Evolutionary conservation across 2,888 invertebrate species (phyloP).

Genomic region (Amiota mariae): DNA sequence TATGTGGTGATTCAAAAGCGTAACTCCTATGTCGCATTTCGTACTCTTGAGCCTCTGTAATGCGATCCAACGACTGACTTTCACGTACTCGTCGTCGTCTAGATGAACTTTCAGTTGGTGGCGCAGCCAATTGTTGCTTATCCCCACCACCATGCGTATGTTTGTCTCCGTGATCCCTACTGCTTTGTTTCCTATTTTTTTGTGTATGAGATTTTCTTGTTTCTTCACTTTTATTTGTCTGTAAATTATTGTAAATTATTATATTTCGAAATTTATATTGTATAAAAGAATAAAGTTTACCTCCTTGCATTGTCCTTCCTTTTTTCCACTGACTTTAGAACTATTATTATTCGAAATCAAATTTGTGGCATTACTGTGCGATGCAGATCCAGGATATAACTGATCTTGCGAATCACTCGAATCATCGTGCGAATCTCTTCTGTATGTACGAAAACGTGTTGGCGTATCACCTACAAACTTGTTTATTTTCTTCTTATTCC

Average conservation of each 20-base stretch:
- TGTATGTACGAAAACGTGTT: slow-evolving; percentile 77
- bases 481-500: slow-evolving; percentile 85
- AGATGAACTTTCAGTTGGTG: slow-evolving; percentile 54
- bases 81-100: slow-evolving; percentile 82
- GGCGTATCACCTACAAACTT: slow-evolving; percentile 78
- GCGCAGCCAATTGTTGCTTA: slow-evolving; percentile 54
- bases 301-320: slow-evolving; percentile 65
- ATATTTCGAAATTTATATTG: not conserved
- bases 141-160: slow-evolving; percentile 53
- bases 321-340: slow-evolving; percentile 61
- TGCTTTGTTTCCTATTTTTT: slow-evolving; percentile 58
- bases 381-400: slow-evolving; percentile 64
- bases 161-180: slow-evolving; percentile 62
- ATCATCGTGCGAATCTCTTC: slow-evolving; percentile 88
- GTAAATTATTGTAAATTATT: slow-evolving; percentile 29
- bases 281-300: slow-evolving; percentile 41
- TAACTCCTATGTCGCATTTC: slow-evolving; percentile 66
- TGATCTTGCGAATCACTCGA: slow-evolving; percentile 89
- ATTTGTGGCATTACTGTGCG: slow-evolving; percentile 64
- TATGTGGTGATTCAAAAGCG: slow-evolving; percentile 50
- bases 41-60: slow-evolving; percentile 88
- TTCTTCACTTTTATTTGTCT: slow-evolving; percentile 69
- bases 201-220: slow-evolving; percentile 66
- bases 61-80: slow-evolving; percentile 88
- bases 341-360: slow-evolving; percentile 58